Evolutionary conservation across 2,797 vertebrate genomes (phyloP).

Genomic region (Steatocranus sp.): DNA sequence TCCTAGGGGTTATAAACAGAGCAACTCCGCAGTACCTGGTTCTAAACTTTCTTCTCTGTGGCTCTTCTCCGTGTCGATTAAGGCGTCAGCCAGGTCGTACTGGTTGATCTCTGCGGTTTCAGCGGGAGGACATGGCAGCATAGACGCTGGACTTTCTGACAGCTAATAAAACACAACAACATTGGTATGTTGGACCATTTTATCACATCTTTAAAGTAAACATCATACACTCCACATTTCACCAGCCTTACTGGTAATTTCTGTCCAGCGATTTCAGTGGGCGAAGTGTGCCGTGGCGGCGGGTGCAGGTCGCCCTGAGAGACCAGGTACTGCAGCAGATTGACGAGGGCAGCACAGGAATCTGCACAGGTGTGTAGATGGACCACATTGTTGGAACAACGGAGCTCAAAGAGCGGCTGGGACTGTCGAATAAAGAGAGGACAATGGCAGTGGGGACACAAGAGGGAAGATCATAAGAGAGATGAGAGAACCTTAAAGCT

Average conservation of each 20-base stretch:
- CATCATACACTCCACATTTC: neutral
- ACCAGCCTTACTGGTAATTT: slow-evolving; percentile 80
- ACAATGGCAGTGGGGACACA: neutral
- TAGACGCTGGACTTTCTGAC: slow-evolving; percentile 78
- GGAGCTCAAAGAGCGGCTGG: slow-evolving; percentile 87
- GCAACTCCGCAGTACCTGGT: slow-evolving; percentile 44
- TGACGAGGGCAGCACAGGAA: slow-evolving; percentile 86
- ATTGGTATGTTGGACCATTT: neutral
- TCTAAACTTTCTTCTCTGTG: slow-evolving; percentile 66
- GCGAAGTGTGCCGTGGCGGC: slow-evolving; percentile 80
- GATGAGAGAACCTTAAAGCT: neutral
- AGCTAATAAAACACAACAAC: slow-evolving; percentile 49
- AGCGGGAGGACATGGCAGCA: slow-evolving; percentile 80
- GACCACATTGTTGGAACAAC: slow-evolving; percentile 91
- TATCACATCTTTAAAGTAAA: neutral
- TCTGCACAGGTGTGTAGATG: slow-evolving; percentile 92
- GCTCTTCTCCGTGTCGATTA: slow-evolving; percentile 86
- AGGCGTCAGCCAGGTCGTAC: slow-evolving; percentile 86
- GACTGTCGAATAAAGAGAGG: slow-evolving; percentile 27
- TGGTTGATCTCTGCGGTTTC: slow-evolving; percentile 93
- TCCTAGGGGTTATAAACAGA: neutral
- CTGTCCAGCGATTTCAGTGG: slow-evolving; percentile 90
- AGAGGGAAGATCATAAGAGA: neutral
- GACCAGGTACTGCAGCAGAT: slow-evolving; percentile 87
- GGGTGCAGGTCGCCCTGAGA: slow-evolving; percentile 86